These are phyloP conservation scores for Pseudopipra pipra DNA, from an alignment of 2,113 vertebrate genomes.

Conservation along the genomic window DNA sequence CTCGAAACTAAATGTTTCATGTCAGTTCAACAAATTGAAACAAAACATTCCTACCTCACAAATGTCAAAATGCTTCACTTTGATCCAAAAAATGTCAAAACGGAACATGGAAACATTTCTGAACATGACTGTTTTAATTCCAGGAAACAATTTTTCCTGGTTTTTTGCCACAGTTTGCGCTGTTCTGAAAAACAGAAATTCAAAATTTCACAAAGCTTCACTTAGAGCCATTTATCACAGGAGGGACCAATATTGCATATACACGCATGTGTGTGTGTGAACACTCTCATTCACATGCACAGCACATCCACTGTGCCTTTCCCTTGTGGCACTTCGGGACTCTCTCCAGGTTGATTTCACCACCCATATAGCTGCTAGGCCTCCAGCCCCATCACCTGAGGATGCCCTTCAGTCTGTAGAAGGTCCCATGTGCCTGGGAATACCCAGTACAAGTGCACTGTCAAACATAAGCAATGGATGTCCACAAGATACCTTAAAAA, in stretches of 20 bases:
- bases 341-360: background rate
- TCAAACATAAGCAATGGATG: background rate
- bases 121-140: slow-evolving; percentile 38
- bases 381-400: background rate
- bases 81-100: slow-evolving; percentile 59
- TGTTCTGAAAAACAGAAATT: slow-evolving; percentile 25
- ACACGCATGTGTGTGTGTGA: accelerated
- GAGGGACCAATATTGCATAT: background rate
- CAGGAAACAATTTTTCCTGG: slow-evolving; percentile 42
- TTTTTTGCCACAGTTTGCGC: slow-evolving; percentile 6
- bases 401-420: background rate
- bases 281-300: accelerated
- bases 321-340: background rate
- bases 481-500: background rate
- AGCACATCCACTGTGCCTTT: background rate
- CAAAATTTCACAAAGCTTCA: background rate
- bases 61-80: slow-evolving; percentile 59
- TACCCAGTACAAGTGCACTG: background rate
- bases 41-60: slow-evolving; percentile 63
- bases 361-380: background rate
- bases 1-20: slow-evolving; percentile 26
- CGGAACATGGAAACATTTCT: background rate
- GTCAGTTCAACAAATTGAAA: slow-evolving; percentile 65
- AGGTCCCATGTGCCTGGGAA: background rate
- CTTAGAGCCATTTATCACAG: background rate